phyloP scores from a whole-genome alignment of 2,888 invertebrate genomes.

The Metellina segmentata region DNA sequence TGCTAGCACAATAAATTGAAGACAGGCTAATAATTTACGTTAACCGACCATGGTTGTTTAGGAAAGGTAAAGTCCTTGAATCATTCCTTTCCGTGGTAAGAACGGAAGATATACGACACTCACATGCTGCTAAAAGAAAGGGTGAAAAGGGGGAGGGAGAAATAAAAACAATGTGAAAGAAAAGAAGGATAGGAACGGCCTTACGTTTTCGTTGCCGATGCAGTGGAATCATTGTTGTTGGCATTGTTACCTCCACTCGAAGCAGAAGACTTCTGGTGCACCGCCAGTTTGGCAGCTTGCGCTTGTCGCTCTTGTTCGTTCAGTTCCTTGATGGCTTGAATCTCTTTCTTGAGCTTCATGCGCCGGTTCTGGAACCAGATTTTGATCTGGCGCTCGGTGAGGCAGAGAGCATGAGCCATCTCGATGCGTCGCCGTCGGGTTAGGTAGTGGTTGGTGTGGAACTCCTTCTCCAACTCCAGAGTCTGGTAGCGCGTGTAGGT shows the following conservation, averaged over 20 bases:
- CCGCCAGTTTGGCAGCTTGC: conserved; percentile 89
- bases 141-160: conserved; percentile 9
- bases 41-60: conserved; percentile 56
- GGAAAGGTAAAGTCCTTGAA: conserved; percentile 50
- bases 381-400: conserved; percentile 98
- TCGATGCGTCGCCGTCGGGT: conserved; percentile 98
- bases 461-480: conserved; percentile 98
- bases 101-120: conserved; percentile 68
- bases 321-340: conserved; percentile 95
- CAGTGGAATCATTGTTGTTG: conserved; percentile 76
- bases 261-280: conserved; percentile 70
- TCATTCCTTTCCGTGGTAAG: conserved; percentile 48
- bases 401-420: conserved; percentile 97
- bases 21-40: conserved; percentile 29
- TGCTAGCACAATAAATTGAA: no score
- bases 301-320: conserved; percentile 98
- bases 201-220: conserved; percentile 76
- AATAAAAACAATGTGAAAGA: conserved; percentile 64
- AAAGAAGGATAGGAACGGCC: conserved; percentile 61
- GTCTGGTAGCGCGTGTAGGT: conserved; percentile 99
- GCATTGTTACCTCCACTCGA: conserved; percentile 74
- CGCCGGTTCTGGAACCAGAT: conserved; percentile 99
- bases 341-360: conserved; percentile 93
- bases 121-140: conserved; percentile 62
- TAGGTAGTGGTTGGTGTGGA: conserved; percentile 98